Evolutionary conservation across 2,888 invertebrate species (phyloP), one percentile per base, ranked within the genome.

Genomic region (Euclidia mi): DNA sequence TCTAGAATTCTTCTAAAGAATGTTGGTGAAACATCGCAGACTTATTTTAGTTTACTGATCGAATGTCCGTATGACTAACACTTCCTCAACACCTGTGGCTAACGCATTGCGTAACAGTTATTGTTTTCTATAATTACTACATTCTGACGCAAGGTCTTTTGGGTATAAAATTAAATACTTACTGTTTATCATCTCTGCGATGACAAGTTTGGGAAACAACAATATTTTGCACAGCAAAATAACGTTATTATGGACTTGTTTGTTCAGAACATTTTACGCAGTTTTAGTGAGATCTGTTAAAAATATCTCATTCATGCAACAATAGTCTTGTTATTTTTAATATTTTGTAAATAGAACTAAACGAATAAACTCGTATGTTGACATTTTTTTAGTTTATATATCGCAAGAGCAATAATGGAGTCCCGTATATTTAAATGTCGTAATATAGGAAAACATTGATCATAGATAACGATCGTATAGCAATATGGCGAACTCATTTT

Each of bases 111-210:
- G 71, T 69, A 65, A 76, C 72, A 52, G 52, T 60, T 63, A 79
- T 81, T 84, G 84, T 84, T 74, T 60, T 58, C 50, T 73, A 71
- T 72, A 68, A 69, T 72, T 68, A 76, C 18, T 2, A 11, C 6
- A 43, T 66, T 58, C 63, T 60, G 76, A 72, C 70, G 46, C 72
- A 67, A 72, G 71, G 71, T 59, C 56, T 32, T 56, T 63, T 63
- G 55, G 56, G 50, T 56, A 63, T 63, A 37, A 62, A 73, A 74
- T 74, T 75, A 75, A 65, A 67, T 66, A 60, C n/a, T 46, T 48
- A 65, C 53, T 58, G 69, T 67, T 51, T 65, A 56, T 57, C 61
- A 58, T 44, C 32, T 51, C 45, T 66, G 59, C 65, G 58, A 51
- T 51, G 65, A 69, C 71, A 63, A 49, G 45, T 25, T 29, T 50